A percentile compares a stretch with the other conserved stretches of the same genome.
These are phyloP conservation scores for Cephus pygmeus DNA, from an alignment of 2,888 invertebrate species.

Conservation along the genomic window DNA sequence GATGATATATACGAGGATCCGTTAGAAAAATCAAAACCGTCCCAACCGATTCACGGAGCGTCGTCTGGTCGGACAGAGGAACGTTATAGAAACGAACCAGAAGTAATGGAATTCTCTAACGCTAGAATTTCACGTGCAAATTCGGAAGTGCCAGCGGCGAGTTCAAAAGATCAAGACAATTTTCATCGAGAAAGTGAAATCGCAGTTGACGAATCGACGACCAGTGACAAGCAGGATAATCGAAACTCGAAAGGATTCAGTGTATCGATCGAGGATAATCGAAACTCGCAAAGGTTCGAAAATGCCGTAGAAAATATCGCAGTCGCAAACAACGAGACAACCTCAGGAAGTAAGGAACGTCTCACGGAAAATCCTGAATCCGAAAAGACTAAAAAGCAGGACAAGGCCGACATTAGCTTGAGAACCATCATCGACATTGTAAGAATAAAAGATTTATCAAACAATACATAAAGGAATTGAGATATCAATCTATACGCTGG, in stretches of 20 bases:
- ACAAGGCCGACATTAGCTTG: conserved; percentile 15
- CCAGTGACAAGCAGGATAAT: neutral
- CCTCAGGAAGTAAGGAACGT: conserved; percentile 1
- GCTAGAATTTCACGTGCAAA: neutral
- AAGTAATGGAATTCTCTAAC: conserved; percentile 17
- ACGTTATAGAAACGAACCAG: conserved; percentile 7
- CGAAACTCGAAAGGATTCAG: neutral
- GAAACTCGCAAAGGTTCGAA: neutral
- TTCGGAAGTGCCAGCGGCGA: neutral
- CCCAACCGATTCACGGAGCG: neutral
- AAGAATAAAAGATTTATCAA: conserved; percentile 3
- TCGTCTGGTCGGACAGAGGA: neutral
- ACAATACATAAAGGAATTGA: neutral
- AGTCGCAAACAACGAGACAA: neutral
- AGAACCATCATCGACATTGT: conserved; percentile 9
- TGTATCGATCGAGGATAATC: neutral
- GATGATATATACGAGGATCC: conserved; percentile 18
- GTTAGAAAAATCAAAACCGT: conserved; percentile 16
- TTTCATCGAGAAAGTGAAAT: neutral
- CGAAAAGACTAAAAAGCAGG: conserved; percentile 9
- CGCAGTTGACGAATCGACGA: neutral
- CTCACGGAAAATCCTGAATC: neutral
- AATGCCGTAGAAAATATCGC: neutral
- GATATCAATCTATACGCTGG: neutral
- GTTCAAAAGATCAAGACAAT: neutral